Conservation (phyloP, 2,797 vertebrate species). For the Malacoctenus gilli region DNA sequence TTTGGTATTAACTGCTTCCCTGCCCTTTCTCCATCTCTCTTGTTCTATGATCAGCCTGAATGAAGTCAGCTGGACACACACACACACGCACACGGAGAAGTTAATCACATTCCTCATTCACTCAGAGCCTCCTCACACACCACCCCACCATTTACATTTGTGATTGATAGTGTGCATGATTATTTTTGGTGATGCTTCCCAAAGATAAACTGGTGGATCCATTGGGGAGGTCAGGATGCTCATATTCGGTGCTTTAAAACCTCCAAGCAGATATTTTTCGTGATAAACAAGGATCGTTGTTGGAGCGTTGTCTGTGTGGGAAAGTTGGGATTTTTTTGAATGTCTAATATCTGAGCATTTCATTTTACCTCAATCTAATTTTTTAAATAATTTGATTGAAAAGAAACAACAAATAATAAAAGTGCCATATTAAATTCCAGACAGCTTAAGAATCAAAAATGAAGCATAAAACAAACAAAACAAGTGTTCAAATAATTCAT, state of each 20-base stretch:
- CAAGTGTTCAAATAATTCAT: too few relatives aligned
- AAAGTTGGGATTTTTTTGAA: too few relatives aligned
- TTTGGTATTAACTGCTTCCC: slow-evolving; percentile 92
- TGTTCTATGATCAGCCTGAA: slow-evolving; percentile 78
- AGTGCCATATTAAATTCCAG: too few relatives aligned
- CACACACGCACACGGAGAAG: slow-evolving; percentile 74
- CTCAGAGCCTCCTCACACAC: slow-evolving; percentile 72
- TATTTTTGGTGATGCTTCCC: slow-evolving; percentile 86
- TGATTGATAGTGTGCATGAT: slow-evolving; percentile 88
- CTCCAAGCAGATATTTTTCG: not conserved
- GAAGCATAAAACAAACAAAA: too few relatives aligned
- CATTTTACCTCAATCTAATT: too few relatives aligned
- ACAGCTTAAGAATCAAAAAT: too few relatives aligned
- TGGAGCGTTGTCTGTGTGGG: too few relatives aligned
- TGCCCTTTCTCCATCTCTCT: slow-evolving; percentile 70
- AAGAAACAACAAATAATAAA: too few relatives aligned
- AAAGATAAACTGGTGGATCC: slow-evolving; percentile 23
- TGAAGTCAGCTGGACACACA: slow-evolving; percentile 87
- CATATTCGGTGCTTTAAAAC: not conserved
- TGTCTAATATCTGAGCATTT: too few relatives aligned
- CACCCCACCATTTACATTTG: slow-evolving; percentile 75
- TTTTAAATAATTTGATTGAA: too few relatives aligned
- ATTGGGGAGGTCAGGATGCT: not conserved
- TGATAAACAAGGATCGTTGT: too few relatives aligned
- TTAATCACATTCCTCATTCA: slow-evolving; percentile 92